Base-by-base conservation (phyloP, 2,797 vertebrate species). In the Martes flavigula region DNA sequence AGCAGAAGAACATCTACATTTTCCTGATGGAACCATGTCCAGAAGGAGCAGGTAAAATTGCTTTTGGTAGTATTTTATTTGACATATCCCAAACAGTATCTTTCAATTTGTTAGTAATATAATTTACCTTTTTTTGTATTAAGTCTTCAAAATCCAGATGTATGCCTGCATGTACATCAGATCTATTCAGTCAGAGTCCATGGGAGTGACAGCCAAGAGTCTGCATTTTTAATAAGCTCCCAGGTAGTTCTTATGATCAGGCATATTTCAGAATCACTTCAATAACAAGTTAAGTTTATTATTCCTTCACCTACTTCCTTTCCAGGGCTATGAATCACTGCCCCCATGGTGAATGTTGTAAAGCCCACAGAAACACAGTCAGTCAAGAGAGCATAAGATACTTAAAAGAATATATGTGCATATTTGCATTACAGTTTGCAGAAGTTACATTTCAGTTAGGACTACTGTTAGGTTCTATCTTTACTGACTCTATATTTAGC, bases 91-190 rank as follows among this genome's bases (percentile, higher is more conserved):
- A 66, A 90, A 60, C 40, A 91, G 23, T 77, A 78, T 84, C 70
- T 78, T 66, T 72, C 20, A 75, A 70, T 58, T 83, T 35, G 17
- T 89, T 86, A 88, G 85, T 51, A 85, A 18, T 77, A 62, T 85
- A 40, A 25, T 90, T 84, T 73, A 35, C 40, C 70, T 46, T 73
- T 78, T 78, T 92, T 40, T 87, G 18, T 68, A 62, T 23, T 70
- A 87, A 72, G 48, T 88, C 38, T 91, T 86, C 73, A 88, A 96
- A 94, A 96, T 91, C 27, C 18, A 86, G 48, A 85, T 40, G 51
- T 64, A n/a, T 51, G 32, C 60, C 66, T 88, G 2, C 27, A 43
- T 32, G 46, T 75, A 38, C 9, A 58, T 46, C 15, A 43, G 32
- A 72, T 38, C 48, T 77, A 89, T 10, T 94, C 56, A 72, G 64